Evolutionary conservation across 2,888 invertebrate genomes (phyloP).

Genomic region (Brachyptera putata): DNA sequence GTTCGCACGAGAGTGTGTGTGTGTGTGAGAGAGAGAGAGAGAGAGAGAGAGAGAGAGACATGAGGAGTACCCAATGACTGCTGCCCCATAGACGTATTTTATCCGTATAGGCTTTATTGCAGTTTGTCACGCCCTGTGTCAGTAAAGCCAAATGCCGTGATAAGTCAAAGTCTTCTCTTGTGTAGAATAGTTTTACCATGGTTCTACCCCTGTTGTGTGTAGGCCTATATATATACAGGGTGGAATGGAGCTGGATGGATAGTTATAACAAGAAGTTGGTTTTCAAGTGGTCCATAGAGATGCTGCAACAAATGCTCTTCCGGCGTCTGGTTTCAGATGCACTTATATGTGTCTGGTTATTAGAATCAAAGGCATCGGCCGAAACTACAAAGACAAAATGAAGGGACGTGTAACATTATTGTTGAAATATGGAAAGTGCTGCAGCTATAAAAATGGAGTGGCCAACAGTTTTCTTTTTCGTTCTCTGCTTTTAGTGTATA

Average conservation of each 20-base stretch:
- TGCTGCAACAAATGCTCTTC: not conserved
- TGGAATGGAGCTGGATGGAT: too few species aligned
- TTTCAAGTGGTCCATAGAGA: too few species aligned
- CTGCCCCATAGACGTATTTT: conserved; percentile 35
- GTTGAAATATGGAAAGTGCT: not conserved
- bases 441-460: not conserved
- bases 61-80: conserved; percentile 4
- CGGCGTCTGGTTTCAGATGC: too few species aligned
- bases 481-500: too few species aligned
- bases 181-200: not conserved
- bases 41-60: not conserved
- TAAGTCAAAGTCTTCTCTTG: conserved; percentile 36
- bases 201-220: too few species aligned
- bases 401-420: not conserved
- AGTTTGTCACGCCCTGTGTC: conserved; percentile 39
- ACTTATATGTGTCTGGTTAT: not conserved
- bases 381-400: not conserved
- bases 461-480: too few species aligned
- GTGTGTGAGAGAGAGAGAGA: not conserved
- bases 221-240: too few species aligned
- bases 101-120: conserved; percentile 38
- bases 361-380: not conserved
- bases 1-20: not conserved
- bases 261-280: too few species aligned
- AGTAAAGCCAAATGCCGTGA: conserved; percentile 36